These are phyloP conservation scores for Marisa cornuarietis DNA, from an alignment of 1,140 invertebrate species.

Conservation along the genomic window DNA sequence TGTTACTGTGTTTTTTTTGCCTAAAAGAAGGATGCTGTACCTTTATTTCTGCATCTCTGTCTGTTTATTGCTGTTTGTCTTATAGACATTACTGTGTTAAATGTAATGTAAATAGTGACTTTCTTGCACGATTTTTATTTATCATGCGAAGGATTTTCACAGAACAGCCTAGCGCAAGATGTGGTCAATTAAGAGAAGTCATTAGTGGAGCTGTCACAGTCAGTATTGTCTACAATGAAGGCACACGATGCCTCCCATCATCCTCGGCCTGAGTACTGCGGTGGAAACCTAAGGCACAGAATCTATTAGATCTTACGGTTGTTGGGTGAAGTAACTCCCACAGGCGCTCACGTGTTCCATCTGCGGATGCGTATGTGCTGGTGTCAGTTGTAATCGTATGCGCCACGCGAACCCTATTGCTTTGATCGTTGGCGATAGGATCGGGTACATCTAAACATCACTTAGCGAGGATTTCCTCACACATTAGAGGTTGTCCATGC, in stretches of 20 bases:
- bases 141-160: no score
- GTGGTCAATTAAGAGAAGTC: neutral
- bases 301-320: neutral
- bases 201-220: neutral
- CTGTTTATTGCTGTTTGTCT: no score
- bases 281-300: neutral
- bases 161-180: no score
- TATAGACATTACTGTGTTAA: no score
- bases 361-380: neutral
- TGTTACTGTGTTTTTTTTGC: no score
- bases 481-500: constrained; percentile 1
- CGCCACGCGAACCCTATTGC: neutral
- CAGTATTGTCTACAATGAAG: neutral
- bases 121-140: no score
- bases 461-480: constrained; percentile 8
- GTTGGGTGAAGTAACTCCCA: neutral
- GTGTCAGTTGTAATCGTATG: neutral
- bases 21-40: no score
- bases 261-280: neutral
- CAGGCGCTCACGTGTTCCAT: neutral
- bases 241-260: no score
- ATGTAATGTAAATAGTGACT: no score
- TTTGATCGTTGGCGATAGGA: constrained; percentile 1
- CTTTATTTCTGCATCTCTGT: no score
- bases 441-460: constrained; percentile 4